Evolutionary conservation across 1,140 invertebrate genomes (phyloP), one percentile per base, ranked within the genome.

Genomic region (Drosophila nebulosa): DNA sequence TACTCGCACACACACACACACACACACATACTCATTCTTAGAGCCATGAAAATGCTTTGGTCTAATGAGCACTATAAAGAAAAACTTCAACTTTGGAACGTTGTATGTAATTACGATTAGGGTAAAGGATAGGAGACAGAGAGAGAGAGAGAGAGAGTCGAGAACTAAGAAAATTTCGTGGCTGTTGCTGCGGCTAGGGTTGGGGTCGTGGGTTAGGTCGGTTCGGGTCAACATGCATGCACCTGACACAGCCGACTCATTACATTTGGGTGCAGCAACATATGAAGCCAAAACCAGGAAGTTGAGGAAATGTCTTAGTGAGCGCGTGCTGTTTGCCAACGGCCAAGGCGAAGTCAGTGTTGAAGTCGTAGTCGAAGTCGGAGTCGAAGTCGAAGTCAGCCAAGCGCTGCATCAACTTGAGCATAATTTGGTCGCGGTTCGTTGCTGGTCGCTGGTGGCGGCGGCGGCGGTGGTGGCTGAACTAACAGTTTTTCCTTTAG

Each of bases 381-480:
- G 67, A 80, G 78, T 50, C 42, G 55, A 64, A 71, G 72, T 4
- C 24, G 27, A 39, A 79, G 58, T 75, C 81, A 86, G 81, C 78
- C 69, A 85, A 85, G 81, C 83, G 80, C 73, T 86, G 80, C 80
- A 63, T 69, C 75, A 72, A 83, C 79, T 78, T 84, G 59, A 50
- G 79, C 64, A 86, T 86, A 86, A 88, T 86, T 86, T 86, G 83
- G 81, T 86, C 59, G 83, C 81, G 81, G 78, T 86, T 79, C 66
- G 81, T 22, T 86, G 83, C 9, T 12, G 30, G 30, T 32, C 50
- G 9, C 6, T 57, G 69, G 18, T 62, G 60, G 9, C 36, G 69
- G 21, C 50, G 65, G 26, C 50, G 66, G 46, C 65, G 64, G 52
- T 60, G 74, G 70, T 80, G 77, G 66, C 69, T 69, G 59, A 67